Evolutionary conservation across 2,888 invertebrate genomes (phyloP).

Genomic region (Scaptomyza parva): DNA sequence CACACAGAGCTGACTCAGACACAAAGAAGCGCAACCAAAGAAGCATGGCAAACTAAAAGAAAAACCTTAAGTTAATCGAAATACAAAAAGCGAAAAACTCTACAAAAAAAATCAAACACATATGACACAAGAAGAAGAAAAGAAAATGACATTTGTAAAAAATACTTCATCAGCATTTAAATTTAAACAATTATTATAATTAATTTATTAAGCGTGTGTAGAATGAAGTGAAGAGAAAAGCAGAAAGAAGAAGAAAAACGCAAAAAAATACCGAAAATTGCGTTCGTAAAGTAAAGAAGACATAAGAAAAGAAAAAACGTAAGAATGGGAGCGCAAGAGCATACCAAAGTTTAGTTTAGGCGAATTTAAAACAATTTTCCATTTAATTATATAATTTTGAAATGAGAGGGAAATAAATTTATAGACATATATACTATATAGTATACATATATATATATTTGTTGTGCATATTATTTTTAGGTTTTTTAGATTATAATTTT

Average conservation of each 20-base stretch:
- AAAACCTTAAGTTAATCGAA: slow-evolving; percentile 43
- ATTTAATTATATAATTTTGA: slow-evolving; percentile 38
- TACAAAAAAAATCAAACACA: slow-evolving; percentile 54
- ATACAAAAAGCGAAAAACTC: slow-evolving; percentile 39
- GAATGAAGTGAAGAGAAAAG: too few species aligned
- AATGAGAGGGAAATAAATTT: slow-evolving; percentile 10
- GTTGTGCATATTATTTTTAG: slow-evolving; percentile 57
- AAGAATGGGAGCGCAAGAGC: slow-evolving; percentile 43
- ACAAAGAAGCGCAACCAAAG: slow-evolving; percentile 76
- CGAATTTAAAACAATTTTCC: slow-evolving; percentile 58
- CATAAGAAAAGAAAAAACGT: neutral
- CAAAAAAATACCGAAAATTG: slow-evolving; percentile 12
- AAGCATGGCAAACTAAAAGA: slow-evolving; percentile 51
- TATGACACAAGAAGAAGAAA: slow-evolving; percentile 39
- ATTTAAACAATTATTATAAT: slow-evolving; percentile 68
- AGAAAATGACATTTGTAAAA: slow-evolving; percentile 78
- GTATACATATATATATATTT: slow-evolving; percentile 29
- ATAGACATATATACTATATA: neutral
- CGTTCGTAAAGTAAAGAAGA: slow-evolving; percentile 10
- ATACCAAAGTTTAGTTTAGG: slow-evolving; percentile 77
- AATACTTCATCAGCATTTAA: slow-evolving; percentile 81
- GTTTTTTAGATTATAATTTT: slow-evolving; percentile 24
- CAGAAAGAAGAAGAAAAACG: slow-evolving; percentile 3
- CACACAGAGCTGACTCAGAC: slow-evolving; percentile 43
- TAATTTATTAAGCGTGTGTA: slow-evolving; percentile 63